Base-by-base conservation (phyloP, 1,140 invertebrate species). In the Aphaenogaster floridana region DNA sequence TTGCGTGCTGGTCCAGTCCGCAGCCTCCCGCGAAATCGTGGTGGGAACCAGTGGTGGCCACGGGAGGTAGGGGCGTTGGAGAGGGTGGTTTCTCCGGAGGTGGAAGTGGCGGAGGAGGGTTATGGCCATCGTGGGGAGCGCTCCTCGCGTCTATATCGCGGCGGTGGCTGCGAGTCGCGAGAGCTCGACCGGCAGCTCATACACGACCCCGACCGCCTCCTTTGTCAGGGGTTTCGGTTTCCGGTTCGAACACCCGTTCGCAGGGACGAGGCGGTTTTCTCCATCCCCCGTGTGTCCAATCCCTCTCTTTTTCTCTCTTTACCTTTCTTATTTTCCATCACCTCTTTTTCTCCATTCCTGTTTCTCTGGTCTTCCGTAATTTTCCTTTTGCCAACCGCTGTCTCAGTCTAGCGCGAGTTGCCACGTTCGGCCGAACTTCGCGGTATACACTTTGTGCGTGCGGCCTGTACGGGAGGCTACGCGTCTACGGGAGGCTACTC, bases 1-100 rank as follows among this genome's bases (percentile, higher is more conserved):
- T 91, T 94, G 94, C 94, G 94, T 94, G 92, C 90, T 94, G 93
- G 94, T 94, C 94, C 94, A 94, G 93, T 94, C 92, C 94, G 94
- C 94, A 94, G 95, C 92, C 93, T 94, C 91, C 90, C 92, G 92
- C 92, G 94, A 93, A 93, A 92, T 86, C 88, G 91, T 93, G 92
- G 93, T 92, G 93, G 94, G 91, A 90, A 90, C 91, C 84, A 76
- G 71, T 63, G 77, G 84, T 52, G 80, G 80, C 80, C 28, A 61
- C 59, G 72, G 69, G 66, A 59, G 66, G 89, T 90, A 77, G 83
- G 78, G 80, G 76, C 21, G 15, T 45, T 54, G 34, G 59, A 77
- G 78, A 36, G 77, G 90, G 72, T 52, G 63, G 76, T 54, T 74
- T 54, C 48, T 74, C 42, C 59, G 34, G 48, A 9, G 83, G 74